phyloP scores from a whole-genome alignment of 2,113 vertebrate genomes.

The Gnathonemus echidnorhynchus region DNA sequence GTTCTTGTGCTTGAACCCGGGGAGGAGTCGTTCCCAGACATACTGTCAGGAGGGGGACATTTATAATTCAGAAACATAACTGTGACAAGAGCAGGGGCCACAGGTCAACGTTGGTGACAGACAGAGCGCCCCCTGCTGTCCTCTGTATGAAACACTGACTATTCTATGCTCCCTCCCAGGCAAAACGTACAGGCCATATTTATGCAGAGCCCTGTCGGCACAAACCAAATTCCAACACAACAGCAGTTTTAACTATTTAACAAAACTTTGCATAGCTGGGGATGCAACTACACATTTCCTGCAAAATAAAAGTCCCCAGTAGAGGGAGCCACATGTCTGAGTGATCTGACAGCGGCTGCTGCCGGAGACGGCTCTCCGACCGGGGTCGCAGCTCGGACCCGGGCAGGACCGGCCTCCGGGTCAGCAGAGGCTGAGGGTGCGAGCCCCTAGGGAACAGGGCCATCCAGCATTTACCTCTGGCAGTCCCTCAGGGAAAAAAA shows the following conservation, averaged over 20 bases:
- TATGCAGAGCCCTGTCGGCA: neutral
- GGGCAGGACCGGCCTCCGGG: neutral
- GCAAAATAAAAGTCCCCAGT: neutral
- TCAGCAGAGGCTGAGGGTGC: neutral
- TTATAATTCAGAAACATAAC: neutral
- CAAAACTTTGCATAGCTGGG: neutral
- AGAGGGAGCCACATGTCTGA: neutral
- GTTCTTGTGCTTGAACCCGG: constrained; percentile 96
- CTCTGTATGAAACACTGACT: neutral
- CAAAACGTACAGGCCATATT: neutral
- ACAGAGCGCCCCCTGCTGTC: neutral
- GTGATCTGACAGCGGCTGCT: neutral
- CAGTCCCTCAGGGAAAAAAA: neutral
- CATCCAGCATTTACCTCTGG: neutral
- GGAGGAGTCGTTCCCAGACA: constrained; percentile 83
- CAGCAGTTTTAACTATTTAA: neutral
- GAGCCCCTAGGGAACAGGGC: neutral
- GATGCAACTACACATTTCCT: neutral
- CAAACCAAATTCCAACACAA: neutral
- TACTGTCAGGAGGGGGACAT: constrained; percentile 58
- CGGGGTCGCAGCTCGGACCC: neutral
- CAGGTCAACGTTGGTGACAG: neutral
- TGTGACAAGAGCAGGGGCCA: neutral
- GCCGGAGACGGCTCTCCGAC: neutral
- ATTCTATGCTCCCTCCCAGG: neutral